Base-by-base conservation (phyloP, 2,888 invertebrate species). In the Meiosimyza decipiens region DNA sequence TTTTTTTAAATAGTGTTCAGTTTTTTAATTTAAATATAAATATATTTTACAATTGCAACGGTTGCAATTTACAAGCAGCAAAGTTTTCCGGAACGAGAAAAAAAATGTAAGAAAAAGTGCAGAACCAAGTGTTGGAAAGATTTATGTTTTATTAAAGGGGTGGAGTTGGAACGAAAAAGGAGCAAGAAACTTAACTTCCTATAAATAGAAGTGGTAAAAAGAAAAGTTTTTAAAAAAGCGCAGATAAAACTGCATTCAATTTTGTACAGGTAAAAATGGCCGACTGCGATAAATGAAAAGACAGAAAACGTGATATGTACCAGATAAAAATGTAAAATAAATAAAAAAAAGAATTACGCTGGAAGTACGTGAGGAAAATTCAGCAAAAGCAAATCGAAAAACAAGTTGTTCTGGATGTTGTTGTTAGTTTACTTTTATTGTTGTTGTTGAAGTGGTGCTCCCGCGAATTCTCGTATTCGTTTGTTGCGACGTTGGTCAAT, bases 261-360 rank as follows among this genome's bases (percentile, higher is more conserved):
- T 33, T 50, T n/a, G 47, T 63, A 63, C n/a, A 13, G 28, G 60
- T 18, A 63, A 63, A 62, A 70, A 70, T 70, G 70, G 70, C 70
- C 70, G 70, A 70, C 70, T 22, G 69, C 62, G 15, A 47, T 47
- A 51, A 18, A 47, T 13, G 47, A 28, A 52, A 13, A 69, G 51
- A 50, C 18, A 55, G 67, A 18, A 22, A 40, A 33, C 57, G 33
- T 16, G 60, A 28, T 5, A 22, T 47, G n/a, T 49, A 15, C 3
- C 22, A 40, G 18, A 52, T n/a, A 70, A 40, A 54, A 9, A 64
- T 22, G 28, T 28, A 51, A 40, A 40, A 40, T 50, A 64, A 50
- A 57, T 57, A 60, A 22, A 57, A 54, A 18, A 60, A 69, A 16
- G 15, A 50, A 47, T 49, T 28, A n/a, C n/a, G n/a, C 50, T 50